phyloP scores from a whole-genome alignment of 37 sponge, comb jelly and placozoan species.

The Halisarca cf. caerulea region DNA sequence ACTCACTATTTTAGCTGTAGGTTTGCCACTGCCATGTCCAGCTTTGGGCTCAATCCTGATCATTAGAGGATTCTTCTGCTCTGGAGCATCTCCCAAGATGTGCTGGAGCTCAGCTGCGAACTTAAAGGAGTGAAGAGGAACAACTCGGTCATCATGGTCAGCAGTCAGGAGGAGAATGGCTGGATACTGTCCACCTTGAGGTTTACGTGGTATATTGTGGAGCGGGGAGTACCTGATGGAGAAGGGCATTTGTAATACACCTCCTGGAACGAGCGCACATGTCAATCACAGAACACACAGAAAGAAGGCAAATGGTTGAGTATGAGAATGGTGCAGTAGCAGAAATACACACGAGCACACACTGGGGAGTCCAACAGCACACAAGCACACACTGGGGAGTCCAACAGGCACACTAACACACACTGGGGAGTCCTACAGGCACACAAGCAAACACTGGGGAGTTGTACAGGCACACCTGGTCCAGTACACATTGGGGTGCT shows the following conservation, averaged over 20 bases:
- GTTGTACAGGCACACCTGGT: too few species aligned
- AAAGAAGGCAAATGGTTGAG: too few species aligned
- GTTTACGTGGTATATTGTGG: conserved; percentile 75
- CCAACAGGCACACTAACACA: too few species aligned
- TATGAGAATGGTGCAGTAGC: too few species aligned
- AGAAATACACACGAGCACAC: too few species aligned
- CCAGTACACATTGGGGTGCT: too few species aligned
- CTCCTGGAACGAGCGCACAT: too few species aligned
- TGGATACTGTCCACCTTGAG: conserved; percentile 73
- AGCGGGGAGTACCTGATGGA: conserved; percentile 84
- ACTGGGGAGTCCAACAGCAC: too few species aligned
- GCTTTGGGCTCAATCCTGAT: conserved; percentile 91
- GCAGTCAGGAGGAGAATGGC: conserved; percentile 86
- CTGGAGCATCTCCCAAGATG: conserved; percentile 22
- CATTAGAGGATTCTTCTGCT: conserved; percentile 91
- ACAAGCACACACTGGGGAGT: too few species aligned
- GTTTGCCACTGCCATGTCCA: conserved; percentile 97
- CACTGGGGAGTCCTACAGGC: too few species aligned
- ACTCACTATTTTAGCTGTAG: conserved; percentile 90
- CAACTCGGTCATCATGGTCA: conserved; percentile 98
- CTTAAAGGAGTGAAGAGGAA: conserved; percentile 96
- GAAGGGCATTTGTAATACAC: not conserved
- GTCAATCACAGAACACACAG: too few species aligned
- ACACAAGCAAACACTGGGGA: too few species aligned
- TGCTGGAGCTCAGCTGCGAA: conserved; percentile 82